Evolutionary conservation across 1,140 invertebrate species (phyloP), one percentile per base, ranked within the genome.

Genomic region (Pogonomyrmex californicus): DNA sequence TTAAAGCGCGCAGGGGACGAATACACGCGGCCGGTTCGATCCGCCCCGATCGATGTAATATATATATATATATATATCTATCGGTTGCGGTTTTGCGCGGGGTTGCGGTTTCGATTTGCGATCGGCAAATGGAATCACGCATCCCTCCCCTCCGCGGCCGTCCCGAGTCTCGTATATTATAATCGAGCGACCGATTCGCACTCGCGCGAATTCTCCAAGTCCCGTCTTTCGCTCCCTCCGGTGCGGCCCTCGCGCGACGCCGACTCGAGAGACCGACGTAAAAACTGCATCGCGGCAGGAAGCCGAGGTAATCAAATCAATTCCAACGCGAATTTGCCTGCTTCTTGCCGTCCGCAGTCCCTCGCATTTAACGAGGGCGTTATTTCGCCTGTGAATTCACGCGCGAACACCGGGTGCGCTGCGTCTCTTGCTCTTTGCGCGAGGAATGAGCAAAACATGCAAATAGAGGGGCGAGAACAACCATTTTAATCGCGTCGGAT

Each of bases 121-220:
- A 88, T 85, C 77, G 87, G 86, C 87, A 91, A 92, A 91, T 92
- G 91, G 88, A 91, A 91, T 91, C 89, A 90, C 89, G 89, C 85
- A 62, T 91, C 87, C 23, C 62, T 87, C 87, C 73, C 30, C 51
- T 83, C 66, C 60, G 33, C 44, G 56, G 75, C 71, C 23, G 54
- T 70, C 23, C 23, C 76, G 58, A 58, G 41, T 62, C 63, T 33
- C 82, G 65, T 60, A 76, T 41, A 83, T 83, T 63, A 82, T 87
- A 90, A 90, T 87, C 88, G 88, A 90, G 66, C 60, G 62, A 62
- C 70, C 30, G 86, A 62, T 83, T 83, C 68, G 66, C 79, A 83
- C 68, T 83, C 79, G 56, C 68, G 79, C 70, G 79, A 75, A 83
- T 83, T 23, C 23, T 51, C 54, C 23, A 4, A 14, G 79, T 36